Evolutionary conservation across 2,113 vertebrate genomes (phyloP).

Genomic region (Colossoma macropomum): DNA sequence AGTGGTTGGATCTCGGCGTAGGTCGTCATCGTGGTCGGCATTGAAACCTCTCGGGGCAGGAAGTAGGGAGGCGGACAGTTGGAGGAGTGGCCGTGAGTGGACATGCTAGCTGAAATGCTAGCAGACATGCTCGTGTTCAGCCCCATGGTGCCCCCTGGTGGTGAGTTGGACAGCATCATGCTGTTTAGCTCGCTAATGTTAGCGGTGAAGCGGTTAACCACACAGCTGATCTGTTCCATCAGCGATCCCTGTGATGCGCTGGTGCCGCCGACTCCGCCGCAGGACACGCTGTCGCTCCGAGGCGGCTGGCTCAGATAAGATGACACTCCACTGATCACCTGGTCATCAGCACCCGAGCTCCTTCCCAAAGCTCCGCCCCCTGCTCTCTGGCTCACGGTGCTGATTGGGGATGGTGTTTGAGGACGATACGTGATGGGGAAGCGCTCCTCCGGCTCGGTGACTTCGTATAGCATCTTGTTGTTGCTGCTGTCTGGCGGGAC

Average conservation of each 20-base stretch:
- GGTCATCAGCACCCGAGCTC: conserved; percentile 78
- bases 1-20: conserved; percentile 92
- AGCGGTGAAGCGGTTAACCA: conserved; percentile 96
- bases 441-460: conserved; percentile 86
- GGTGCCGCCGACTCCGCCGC: conserved; percentile 46
- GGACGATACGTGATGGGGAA: conserved; percentile 82
- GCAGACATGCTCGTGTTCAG: conserved; percentile 68
- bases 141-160: conserved; percentile 56
- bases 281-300: conserved; percentile 51
- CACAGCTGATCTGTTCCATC: conserved; percentile 98
- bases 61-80: conserved; percentile 78
- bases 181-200: conserved; percentile 96
- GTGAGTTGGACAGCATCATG: conserved; percentile 89
- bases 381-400: conserved; percentile 86
- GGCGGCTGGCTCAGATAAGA: conserved; percentile 82
- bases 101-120: conserved; percentile 63
- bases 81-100: conserved; percentile 67
- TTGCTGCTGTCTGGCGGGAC: conserved; percentile 77
- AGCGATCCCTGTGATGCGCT: conserved; percentile 86
- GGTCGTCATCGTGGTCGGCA: conserved; percentile 90
- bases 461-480: conserved; percentile 86
- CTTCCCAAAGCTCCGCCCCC: conserved; percentile 64
- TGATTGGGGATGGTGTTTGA: conserved; percentile 91
- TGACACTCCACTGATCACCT: conserved; percentile 77
- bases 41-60: conserved; percentile 88